Evolutionary conservation across 2,888 invertebrate species (phyloP).

Genomic region (Tinea pellionella): DNA sequence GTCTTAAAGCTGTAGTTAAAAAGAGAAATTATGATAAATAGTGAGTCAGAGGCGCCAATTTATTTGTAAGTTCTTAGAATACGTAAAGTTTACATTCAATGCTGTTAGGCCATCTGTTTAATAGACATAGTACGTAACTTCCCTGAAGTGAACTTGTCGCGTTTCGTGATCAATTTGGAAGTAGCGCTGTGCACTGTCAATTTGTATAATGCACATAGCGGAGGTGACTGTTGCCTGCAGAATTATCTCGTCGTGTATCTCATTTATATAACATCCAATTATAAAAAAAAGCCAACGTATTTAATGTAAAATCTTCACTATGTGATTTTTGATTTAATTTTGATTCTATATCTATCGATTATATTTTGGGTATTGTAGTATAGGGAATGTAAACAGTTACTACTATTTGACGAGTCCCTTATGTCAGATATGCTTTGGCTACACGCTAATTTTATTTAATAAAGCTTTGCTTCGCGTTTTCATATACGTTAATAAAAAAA

Average conservation of each 20-base stretch:
- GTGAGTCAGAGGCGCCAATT: constrained; percentile 5
- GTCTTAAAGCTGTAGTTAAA: background rate
- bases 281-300: no score
- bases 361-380: background rate
- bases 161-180: no score
- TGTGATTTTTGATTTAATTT: background rate
- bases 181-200: no score
- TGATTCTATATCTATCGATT: background rate
- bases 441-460: no score
- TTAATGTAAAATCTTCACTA: no score
- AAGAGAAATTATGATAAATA: background rate
- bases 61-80: constrained; percentile 10
- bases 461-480: no score
- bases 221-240: no score
- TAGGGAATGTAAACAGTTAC: background rate
- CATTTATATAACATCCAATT: no score
- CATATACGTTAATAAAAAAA: no score
- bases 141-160: no score
- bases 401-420: background rate
- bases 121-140: constrained; percentile 11
- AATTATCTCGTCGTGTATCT: no score
- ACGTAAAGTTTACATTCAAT: background rate
- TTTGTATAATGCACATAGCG: no score
- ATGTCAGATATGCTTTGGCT: background rate
- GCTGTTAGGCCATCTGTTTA: constrained; percentile 10